Evolutionary conservation across 2,888 invertebrate genomes (phyloP), one percentile per base, ranked within the genome.

Genomic region (Psylliodes chrysocephalus): DNA sequence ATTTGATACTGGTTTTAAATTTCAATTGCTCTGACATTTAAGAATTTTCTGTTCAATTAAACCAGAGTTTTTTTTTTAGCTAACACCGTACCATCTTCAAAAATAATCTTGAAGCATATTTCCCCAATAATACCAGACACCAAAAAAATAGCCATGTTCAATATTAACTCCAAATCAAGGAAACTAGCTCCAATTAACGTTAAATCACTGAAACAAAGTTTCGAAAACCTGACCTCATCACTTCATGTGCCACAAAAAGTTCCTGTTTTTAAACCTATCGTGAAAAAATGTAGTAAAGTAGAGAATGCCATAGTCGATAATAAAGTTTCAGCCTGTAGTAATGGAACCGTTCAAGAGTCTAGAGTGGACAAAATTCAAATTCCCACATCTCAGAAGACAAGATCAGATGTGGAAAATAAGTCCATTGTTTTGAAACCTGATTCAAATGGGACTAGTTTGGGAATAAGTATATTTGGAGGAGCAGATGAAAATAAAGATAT

Each of bases 401-500:
- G 18, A 55, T 49, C 49, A n/a, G 49, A 59, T 12, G 8, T 25
- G 18, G 60, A 88, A 70, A 86, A 89, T 4, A 84, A 87, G 67
- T 89, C 90, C 28, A 86, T 90, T 44, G 85, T 89, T 18, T 82
- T 91, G 62, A 89, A 89, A 75, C 85, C 90, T 62, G 91, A 91
- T 75, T 85, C 87, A 69, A 85, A 87, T 1, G 88, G 88, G 46
- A 89, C 92, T 17, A 93, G 92, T 76, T 90, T 95, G 64, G 95
- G 95, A 42, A 91, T 95, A 64, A 94, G 93, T 44, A 84, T 96
- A 72, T 94, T 94, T 54, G 95, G 95, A 63, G 95, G 95, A 54
- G 89, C 90, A 14, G 95, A 96, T 80, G 95, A 95, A 85, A 90
- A 91, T 75, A 95, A 94, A 84, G 94, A 94, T 82, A 94, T 95